Percentiles rank a stretch among this genome's conserved stretches.
phyloP scores from a whole-genome alignment of 2,113 vertebrate genomes.

The Pungitius pungitius region DNA sequence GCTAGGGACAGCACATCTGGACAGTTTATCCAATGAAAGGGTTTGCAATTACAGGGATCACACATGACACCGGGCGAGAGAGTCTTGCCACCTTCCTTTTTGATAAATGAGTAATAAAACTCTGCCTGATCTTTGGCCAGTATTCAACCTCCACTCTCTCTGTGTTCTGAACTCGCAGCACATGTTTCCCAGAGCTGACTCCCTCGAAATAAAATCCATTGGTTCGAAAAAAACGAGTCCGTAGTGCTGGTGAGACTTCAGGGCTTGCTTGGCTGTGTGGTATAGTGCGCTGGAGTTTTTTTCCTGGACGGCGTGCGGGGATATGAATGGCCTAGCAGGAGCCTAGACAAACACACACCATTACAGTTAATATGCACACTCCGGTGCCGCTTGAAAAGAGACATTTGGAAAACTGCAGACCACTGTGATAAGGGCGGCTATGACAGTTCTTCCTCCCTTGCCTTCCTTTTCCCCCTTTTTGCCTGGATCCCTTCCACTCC shows the following conservation, averaged over 20 bases:
- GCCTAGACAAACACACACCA: conserved; percentile 62
- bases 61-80: conserved; percentile 19
- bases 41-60: conserved; percentile 42
- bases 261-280: conserved; percentile 17
- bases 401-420: conserved; percentile 70
- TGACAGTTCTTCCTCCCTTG: conserved; percentile 64
- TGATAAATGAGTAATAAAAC: conserved; percentile 38
- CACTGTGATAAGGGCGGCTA: conserved; percentile 74
- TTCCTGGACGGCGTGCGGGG: conserved; percentile 33
- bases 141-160: conserved; percentile 8
- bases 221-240: conserved; percentile 28
- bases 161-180: too few species aligned
- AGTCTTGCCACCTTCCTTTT: conserved; percentile 24
- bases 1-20: conserved; percentile 35
- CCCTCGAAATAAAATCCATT: too few species aligned
- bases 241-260: conserved; percentile 31
- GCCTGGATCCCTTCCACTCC: conserved; percentile 43
- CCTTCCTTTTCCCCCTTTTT: conserved; percentile 38
- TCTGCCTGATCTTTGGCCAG: conserved; percentile 22
- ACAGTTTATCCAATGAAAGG: conserved; percentile 42
- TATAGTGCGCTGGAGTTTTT: conserved; percentile 24
- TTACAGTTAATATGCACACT: conserved; percentile 74
- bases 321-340: conserved; percentile 49
- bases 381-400: conserved; percentile 64
- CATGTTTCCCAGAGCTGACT: too few species aligned